phyloP scores from a whole-genome alignment of 2,888 invertebrate species.

The Nycteola revayana region DNA sequence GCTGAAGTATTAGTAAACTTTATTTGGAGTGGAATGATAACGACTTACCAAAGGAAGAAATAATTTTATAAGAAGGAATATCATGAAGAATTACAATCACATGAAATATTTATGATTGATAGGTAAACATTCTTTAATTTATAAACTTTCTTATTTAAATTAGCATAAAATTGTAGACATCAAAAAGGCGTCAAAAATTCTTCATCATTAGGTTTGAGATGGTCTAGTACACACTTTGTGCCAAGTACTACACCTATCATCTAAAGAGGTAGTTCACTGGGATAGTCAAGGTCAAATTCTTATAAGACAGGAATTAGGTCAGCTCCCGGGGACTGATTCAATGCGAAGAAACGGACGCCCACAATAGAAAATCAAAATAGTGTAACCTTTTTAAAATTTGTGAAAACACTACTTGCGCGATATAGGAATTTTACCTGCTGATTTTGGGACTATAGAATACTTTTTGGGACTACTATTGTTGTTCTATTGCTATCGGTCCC shows the following conservation, averaged over 20 bases:
- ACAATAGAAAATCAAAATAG: conserved; percentile 5
- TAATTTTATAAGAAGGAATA: too few species aligned
- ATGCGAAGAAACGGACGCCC: conserved; percentile 75
- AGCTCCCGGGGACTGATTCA: conserved; percentile 62
- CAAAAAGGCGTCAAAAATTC: conserved; percentile 69
- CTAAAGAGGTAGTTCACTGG: conserved; percentile 66
- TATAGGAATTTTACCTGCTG: conserved; percentile 57
- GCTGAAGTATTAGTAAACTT: too few species aligned
- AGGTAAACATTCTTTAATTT: too few species aligned
- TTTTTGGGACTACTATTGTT: conserved; percentile 42
- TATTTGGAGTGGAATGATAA: too few species aligned
- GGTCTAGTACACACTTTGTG: conserved; percentile 62
- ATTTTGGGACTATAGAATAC: conserved; percentile 37
- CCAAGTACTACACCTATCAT: conserved; percentile 50
- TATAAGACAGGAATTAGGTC: conserved; percentile 44
- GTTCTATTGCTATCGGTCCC: conserved; percentile 14
- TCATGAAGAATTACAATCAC: too few species aligned
- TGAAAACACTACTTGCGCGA: conserved; percentile 56
- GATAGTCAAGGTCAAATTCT: conserved; percentile 29
- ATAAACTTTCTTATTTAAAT: not conserved
- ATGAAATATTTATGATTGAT: too few species aligned
- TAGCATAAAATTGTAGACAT: not conserved
- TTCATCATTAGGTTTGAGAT: conserved; percentile 59
- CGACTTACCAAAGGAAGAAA: too few species aligned
- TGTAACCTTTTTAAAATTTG: conserved; percentile 7